phyloP scores from a whole-genome alignment of 2,113 vertebrate species.

The Callipepla squamata region DNA sequence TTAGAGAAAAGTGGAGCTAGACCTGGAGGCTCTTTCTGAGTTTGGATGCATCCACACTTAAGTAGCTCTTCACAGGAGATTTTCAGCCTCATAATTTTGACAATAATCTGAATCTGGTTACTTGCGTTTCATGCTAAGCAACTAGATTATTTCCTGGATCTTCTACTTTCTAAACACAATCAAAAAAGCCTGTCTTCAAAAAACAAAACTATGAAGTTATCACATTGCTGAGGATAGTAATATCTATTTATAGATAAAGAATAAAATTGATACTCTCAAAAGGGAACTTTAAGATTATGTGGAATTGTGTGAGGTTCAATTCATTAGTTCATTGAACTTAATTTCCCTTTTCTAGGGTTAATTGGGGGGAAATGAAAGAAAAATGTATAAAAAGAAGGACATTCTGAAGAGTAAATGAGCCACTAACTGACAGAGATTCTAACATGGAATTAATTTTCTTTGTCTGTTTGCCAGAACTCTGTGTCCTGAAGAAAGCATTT shows the following conservation, averaged over 20 bases:
- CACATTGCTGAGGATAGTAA: background rate
- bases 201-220: background rate
- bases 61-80: background rate
- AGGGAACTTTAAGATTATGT: background rate
- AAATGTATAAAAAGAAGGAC: background rate
- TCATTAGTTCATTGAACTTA: background rate
- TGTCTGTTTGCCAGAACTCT: conserved; percentile 28
- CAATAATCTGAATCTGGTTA: background rate
- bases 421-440: background rate
- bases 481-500: background rate
- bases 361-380: background rate
- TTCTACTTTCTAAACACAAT: background rate
- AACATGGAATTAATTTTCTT: conserved; percentile 33
- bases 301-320: background rate
- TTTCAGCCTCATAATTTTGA: background rate
- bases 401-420: conserved; percentile 19
- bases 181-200: background rate
- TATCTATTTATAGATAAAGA: background rate
- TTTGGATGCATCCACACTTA: background rate
- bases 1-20: background rate
- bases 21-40: background rate
- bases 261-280: background rate
- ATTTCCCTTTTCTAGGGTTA: background rate
- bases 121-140: rapidly evolving
- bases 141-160: background rate